A percentile compares a stretch with the other conserved stretches of the same genome.
Conservation (phyloP, 2,797 vertebrate genomes). For the Aeoliscus strigatus region DNA sequence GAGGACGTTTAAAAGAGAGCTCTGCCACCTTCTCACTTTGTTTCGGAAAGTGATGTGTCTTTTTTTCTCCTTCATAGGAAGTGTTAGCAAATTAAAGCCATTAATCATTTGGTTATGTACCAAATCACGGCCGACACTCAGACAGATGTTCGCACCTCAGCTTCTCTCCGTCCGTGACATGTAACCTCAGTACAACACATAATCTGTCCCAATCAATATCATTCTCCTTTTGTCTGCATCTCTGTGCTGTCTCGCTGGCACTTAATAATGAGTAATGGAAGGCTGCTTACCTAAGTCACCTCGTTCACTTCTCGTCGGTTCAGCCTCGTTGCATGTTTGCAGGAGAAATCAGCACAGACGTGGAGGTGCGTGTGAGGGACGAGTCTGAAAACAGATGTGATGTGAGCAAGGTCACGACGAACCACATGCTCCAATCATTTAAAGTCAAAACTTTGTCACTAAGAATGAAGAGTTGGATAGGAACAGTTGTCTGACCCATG, state of each 20-base stretch:
- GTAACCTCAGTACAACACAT: slow-evolving; percentile 21
- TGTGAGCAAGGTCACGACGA: slow-evolving; percentile 6
- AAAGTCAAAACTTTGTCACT: too few species aligned
- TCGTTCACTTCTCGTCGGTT: slow-evolving; percentile 21
- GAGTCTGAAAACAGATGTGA: too few species aligned
- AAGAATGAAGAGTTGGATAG: too few species aligned
- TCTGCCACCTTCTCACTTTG: slow-evolving; percentile 42
- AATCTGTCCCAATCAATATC: slow-evolving; percentile 36
- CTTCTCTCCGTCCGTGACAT: slow-evolving; percentile 23
- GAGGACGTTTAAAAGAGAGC: slow-evolving; percentile 49
- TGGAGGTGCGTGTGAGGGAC: slow-evolving; percentile 13
- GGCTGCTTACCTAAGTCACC: slow-evolving; percentile 27
- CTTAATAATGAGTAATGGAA: slow-evolving; percentile 46
- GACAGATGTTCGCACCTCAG: slow-evolving; percentile 40
- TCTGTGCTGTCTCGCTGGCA: too few species aligned
- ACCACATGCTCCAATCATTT: too few species aligned
- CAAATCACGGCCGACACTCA: slow-evolving; percentile 28
- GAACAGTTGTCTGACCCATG: too few species aligned
- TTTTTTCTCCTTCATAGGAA: slow-evolving; percentile 38
- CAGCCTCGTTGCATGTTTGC: slow-evolving; percentile 3
- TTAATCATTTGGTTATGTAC: slow-evolving; percentile 63
- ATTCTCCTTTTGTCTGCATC: slow-evolving; percentile 26
- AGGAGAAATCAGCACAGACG: slow-evolving; percentile 15
- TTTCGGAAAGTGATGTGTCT: slow-evolving; percentile 32
- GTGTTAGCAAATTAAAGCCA: slow-evolving; percentile 65